These are phyloP conservation scores for Chloroclystis v-ata DNA, from an alignment of 2,888 invertebrate genomes.

Conservation along the genomic window DNA sequence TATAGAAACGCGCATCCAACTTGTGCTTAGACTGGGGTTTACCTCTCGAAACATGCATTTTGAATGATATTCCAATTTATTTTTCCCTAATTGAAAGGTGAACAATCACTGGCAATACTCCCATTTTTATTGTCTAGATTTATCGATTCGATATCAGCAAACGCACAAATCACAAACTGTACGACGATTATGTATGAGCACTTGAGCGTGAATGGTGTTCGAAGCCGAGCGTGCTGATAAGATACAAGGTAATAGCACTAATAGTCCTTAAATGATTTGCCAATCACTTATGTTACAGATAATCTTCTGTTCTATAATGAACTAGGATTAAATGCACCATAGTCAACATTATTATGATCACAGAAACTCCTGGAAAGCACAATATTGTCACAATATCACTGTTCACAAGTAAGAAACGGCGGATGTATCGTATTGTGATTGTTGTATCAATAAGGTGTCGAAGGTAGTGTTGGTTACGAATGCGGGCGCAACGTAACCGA, in stretches of 20 bases:
- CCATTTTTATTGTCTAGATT: too few relatives aligned
- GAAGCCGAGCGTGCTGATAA: constrained; percentile 50
- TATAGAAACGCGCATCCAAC: constrained; percentile 15
- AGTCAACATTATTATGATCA: constrained; percentile 50
- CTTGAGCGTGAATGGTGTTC: constrained; percentile 44
- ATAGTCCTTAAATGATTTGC: constrained; percentile 41
- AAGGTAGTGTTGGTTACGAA: constrained; percentile 33
- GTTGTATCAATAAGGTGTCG: constrained; percentile 42
- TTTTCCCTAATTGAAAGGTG: too few relatives aligned
- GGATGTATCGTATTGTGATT: constrained; percentile 17
- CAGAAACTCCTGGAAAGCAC: constrained; percentile 37
- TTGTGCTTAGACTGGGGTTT: constrained; percentile 7
- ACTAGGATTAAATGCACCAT: constrained; percentile 51
- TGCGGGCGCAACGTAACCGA: constrained; percentile 55
- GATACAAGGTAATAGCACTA: constrained; percentile 43
- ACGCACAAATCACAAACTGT: constrained; percentile 42
- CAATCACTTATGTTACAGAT: constrained; percentile 33
- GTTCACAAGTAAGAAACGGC: constrained; percentile 14
- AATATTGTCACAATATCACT: constrained; percentile 34
- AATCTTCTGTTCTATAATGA: constrained; percentile 39
- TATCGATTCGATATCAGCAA: too few relatives aligned
- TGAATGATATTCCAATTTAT: constrained; percentile 1
- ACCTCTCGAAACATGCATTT: constrained; percentile 21
- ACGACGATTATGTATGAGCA: constrained; percentile 46
- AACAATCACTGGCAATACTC: too few relatives aligned